Base-by-base conservation (phyloP, 2,888 invertebrate species). In the Leucania comma region DNA sequence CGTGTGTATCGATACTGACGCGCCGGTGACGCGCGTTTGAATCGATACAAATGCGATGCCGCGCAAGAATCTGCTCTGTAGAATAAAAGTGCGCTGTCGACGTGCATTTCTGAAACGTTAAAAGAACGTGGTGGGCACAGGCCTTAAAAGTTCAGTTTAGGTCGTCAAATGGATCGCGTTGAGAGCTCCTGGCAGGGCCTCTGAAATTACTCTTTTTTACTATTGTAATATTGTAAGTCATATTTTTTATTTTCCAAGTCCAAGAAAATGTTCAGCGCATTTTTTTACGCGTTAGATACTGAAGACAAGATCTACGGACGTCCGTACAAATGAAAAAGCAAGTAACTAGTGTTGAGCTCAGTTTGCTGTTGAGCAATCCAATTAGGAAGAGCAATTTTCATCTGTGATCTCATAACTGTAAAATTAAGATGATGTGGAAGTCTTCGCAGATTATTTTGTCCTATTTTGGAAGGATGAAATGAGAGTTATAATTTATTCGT, bases 311-410 rank as follows among this genome's bases (percentile, higher is more conserved):
- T 38, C 20, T 48, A 38, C 3, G 2, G 56, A 69, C 3, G 3
- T 42, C 1, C 26, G 26, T 32, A 24, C 17, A 26, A 61, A 68
- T 54, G 26, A 64, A 73, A 68, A 64, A 17, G n/a, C 42, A 12
- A 60, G n/a, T 60, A 46, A 72, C n/a, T 10, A 58, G 48, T 59
- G 38, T 50, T 32, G 63, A 56, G 59, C 26, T 20, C 48, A 46
- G 59, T 46, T 12, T 38, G 48, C 48, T 35, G 59, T 46, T 17
- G 48, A 48, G 61, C 54, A 73, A 77, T 77, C 63, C 56, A 64
- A 79, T 79, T 68, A 79, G 48, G 51, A 42, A 10, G n/a, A 79
- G 50, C 79, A 64, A 68, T 79, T 68, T 60, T 68, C 53, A 57
- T 73, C 50, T 50, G 53, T 10, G 32, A 61, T 3, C 56, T 56